Base-by-base conservation (phyloP, 2,113 vertebrate species). In the Laticauda colubrina region DNA sequence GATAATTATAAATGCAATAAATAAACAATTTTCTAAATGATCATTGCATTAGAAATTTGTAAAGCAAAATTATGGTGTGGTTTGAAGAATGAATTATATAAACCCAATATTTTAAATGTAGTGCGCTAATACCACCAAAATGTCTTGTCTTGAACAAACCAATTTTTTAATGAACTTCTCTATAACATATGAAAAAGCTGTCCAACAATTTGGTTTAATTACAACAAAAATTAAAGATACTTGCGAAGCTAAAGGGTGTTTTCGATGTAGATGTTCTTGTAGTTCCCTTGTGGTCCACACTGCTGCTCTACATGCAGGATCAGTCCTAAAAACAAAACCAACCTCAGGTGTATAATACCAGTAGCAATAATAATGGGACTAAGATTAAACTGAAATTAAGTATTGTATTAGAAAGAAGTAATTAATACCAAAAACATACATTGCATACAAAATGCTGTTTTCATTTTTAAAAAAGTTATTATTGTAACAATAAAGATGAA, bases 231-330 rank as follows among this genome's bases (percentile, higher is more conserved):
- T 15, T n/a, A 48, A 85, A 86, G 75, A 95, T 34, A 85, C 69
- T 95, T 94, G 95, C 94, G 94, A 96, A 89, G 89, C 93, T 94
- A 96, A 95, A 92, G 91, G 89, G 89, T 90, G 94, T 93, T 94
- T 96, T 97, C 94, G 95, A 90, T 95, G 91, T 64, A 93, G 92
- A 90, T 87, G 90, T 14, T 94, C 64, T 64, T 93, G 0, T 91
- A 34, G 69, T 89, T 95, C 94, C 55, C 86, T 93, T 94, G 4
- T 85, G 88, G 89, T 54, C 64, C 85, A 43, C 59, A 90, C 54
- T 81, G 88, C 89, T 93, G 93, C 90, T 86, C 87, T 93, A 87
- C 93, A 57, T 48, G 48, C 45, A 39, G 94, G 94, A 81, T 95
- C 90, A 23, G 94, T 95, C 56, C 93, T 95, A 81, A n/a, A 90